These are phyloP conservation scores for Agrotis clavis DNA, from an alignment of 2,888 invertebrate genomes.

Conservation along the genomic window DNA sequence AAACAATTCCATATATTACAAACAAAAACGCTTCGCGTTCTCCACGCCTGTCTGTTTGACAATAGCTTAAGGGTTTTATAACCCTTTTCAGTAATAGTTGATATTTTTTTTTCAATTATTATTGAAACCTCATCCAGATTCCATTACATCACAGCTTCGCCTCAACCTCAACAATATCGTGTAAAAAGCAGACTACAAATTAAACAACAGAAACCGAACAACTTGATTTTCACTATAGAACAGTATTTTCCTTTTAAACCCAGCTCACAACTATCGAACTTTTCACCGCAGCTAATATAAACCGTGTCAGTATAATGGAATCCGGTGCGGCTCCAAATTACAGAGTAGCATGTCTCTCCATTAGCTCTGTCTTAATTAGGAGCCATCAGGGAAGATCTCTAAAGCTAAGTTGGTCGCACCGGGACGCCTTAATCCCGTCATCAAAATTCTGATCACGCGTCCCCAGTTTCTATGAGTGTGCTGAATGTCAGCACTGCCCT, in stretches of 20 bases:
- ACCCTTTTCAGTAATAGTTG: no score
- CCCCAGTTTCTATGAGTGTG: slow-evolving; percentile 83
- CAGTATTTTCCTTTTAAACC: slow-evolving; percentile 31
- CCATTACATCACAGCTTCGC: background rate
- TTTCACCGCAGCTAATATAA: slow-evolving; percentile 60
- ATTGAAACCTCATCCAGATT: background rate
- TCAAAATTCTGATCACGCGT: slow-evolving; percentile 85
- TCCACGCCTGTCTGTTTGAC: background rate
- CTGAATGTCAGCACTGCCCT: slow-evolving; percentile 82
- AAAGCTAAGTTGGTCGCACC: slow-evolving; percentile 80
- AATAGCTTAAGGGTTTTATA: no score
- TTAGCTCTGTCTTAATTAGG: slow-evolving; percentile 83
- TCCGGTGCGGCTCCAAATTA: slow-evolving; percentile 69
- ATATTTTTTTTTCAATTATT: background rate
- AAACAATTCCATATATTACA: no score
- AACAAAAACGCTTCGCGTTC: no score
- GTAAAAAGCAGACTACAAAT: background rate
- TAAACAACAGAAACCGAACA: slow-evolving; percentile 10
- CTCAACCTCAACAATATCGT: background rate
- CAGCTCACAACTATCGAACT: slow-evolving; percentile 47
- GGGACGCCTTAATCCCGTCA: slow-evolving; percentile 81
- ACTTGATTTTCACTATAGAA: slow-evolving; percentile 13
- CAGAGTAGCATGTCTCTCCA: slow-evolving; percentile 79
- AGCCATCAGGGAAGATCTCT: slow-evolving; percentile 79
- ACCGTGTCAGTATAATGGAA: slow-evolving; percentile 66